Evolutionary conservation across 2,888 invertebrate species (phyloP).

Genomic region (Drosophila helvetica): DNA sequence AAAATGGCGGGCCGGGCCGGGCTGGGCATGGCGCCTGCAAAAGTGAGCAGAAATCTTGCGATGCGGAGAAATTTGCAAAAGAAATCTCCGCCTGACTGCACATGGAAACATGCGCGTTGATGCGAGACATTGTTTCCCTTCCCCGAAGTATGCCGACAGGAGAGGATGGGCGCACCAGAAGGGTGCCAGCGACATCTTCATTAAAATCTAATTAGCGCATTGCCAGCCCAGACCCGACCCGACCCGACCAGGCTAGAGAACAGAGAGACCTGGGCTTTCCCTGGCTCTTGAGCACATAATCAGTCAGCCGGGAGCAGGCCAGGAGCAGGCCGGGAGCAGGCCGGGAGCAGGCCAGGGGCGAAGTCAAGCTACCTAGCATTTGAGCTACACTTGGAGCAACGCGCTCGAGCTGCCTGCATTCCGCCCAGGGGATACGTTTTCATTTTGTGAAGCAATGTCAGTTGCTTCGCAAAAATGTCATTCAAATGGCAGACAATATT

Average conservation of each 20-base stretch:
- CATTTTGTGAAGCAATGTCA: no score
- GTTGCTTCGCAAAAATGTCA: no score
- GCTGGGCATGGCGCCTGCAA: no score
- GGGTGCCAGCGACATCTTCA: slow-evolving; percentile 77
- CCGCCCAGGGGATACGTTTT: neutral
- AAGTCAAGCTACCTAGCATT: slow-evolving; percentile 16
- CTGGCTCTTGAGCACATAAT: slow-evolving; percentile 44
- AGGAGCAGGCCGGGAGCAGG: slow-evolving; percentile 18
- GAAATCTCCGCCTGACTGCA: slow-evolving; percentile 57
- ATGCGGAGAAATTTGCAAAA: slow-evolving; percentile 26
- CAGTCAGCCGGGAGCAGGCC: slow-evolving; percentile 27
- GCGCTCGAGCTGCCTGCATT: neutral
- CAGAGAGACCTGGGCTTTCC: slow-evolving; percentile 15
- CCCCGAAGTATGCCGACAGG: slow-evolving; percentile 5
- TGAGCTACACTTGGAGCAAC: slow-evolving; percentile 5
- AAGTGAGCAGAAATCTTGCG: neutral
- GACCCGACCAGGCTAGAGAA: neutral
- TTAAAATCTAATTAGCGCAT: slow-evolving; percentile 83
- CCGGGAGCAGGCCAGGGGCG: slow-evolving; percentile 3
- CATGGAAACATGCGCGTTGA: slow-evolving; percentile 65
- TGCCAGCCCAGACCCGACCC: slow-evolving; percentile 43
- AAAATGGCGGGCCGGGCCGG: neutral
- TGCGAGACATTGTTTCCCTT: slow-evolving; percentile 59
- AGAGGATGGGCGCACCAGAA: slow-evolving; percentile 6
- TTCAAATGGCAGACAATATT: neutral